phyloP scores from a whole-genome alignment of 2,797 vertebrate genomes.

The Enteromius mattozi region DNA sequence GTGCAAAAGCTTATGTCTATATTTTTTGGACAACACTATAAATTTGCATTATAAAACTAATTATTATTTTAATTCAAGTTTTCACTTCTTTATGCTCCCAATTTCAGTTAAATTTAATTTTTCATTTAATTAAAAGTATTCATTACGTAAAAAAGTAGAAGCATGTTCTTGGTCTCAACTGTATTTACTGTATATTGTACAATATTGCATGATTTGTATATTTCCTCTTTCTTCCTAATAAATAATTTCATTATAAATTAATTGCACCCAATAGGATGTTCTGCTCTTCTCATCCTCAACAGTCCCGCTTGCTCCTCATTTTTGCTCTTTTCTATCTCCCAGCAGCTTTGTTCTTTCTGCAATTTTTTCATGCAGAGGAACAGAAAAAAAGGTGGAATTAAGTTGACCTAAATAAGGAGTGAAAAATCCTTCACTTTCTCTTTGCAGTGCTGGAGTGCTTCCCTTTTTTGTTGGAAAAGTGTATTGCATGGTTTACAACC shows the following conservation, averaged over 20 bases:
- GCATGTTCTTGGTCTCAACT: background rate
- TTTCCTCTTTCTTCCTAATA: background rate
- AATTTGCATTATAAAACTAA: background rate
- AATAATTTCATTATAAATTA: slow-evolving; percentile 22
- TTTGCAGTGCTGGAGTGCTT: slow-evolving; percentile 61
- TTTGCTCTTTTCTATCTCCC: slow-evolving; percentile 3
- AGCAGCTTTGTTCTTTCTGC: slow-evolving; percentile 16
- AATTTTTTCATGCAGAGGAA: slow-evolving; percentile 10
- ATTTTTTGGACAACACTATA: background rate
- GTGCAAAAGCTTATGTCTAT: background rate
- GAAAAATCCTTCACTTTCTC: slow-evolving; percentile 69
- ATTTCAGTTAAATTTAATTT: background rate
- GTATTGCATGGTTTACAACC: slow-evolving; percentile 5
- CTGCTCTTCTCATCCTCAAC: slow-evolving; percentile 47
- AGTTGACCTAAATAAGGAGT: slow-evolving; percentile 78
- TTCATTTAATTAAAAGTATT: background rate
- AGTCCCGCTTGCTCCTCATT: background rate
- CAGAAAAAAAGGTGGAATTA: slow-evolving; percentile 61
- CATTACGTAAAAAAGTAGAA: background rate
- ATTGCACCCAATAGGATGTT: slow-evolving; percentile 51
- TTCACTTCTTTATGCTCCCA: background rate
- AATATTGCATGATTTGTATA: background rate
- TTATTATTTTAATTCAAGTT: background rate
- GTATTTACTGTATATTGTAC: background rate
- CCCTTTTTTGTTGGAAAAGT: slow-evolving; percentile 66